Evolutionary conservation across 1,140 invertebrate species (phyloP), one percentile per base, ranked within the genome.

Genomic region (Trissolcus basalis): DNA sequence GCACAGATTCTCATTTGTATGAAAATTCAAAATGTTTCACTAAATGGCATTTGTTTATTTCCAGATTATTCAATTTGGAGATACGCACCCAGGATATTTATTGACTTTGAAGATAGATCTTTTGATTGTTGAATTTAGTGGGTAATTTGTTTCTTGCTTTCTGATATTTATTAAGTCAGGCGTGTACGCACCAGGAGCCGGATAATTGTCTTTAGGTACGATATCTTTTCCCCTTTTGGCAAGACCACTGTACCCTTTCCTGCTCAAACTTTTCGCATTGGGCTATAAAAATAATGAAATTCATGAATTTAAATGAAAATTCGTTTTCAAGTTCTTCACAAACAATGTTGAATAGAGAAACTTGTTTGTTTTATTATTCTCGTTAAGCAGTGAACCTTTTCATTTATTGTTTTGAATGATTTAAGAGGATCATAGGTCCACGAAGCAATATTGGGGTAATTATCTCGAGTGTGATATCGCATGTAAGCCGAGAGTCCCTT

Each of bases 201-300:
- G 81, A 76, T 59, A 79, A 65, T 81, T 77, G 19, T 84, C 54
- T 8, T 12, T 60, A 1, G 64, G 8, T 33, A 59, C 8, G 13
- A 77, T 9, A n/a, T 35, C 8, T 16, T 39, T 50, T 10, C 55
- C 45, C 49, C 74, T 78, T 71, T 58, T 80, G 1, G 79, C 80
- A 16, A 84, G 45, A 5, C 84, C 83, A 56, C 83, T 81, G 55
- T 83, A 86, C 4, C 84, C 85, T 64, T 69, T 83, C 68, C 63
- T 83, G 55, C 84, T 86, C n/a, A 85, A 74, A 33, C 81, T 83
- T 51, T 71, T 65, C 27, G 54, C 33, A 47, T 80, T 79, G 9
- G 83, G 83, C 82, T 85, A 35, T 27, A 68, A 53, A 32, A 41
- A 50, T 67, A 1, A 13, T 43, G 11, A n/a, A 43, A 43, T 44